Evolutionary conservation across 1,140 invertebrate genomes (phyloP).

Genomic region (Trichonephila clavata): DNA sequence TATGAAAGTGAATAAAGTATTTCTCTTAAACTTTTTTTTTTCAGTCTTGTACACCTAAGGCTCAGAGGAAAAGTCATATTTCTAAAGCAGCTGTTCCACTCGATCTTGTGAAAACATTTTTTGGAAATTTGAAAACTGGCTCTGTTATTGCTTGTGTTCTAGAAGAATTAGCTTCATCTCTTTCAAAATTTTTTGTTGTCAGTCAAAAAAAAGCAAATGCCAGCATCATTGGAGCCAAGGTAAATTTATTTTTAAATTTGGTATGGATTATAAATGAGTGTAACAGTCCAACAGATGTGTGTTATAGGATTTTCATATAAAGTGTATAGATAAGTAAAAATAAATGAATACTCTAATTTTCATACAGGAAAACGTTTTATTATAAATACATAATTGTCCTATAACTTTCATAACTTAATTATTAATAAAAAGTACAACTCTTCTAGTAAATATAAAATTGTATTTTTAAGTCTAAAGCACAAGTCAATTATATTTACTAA

Average conservation of each 20-base stretch:
- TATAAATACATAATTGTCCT: no score
- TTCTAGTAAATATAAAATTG: no score
- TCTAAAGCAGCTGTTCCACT: conserved; percentile 25
- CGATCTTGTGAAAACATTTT: conserved; percentile 42
- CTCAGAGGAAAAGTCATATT: conserved; percentile 35
- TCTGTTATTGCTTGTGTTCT: conserved; percentile 2
- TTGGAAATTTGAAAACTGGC: conserved; percentile 51
- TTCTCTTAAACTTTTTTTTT: neutral
- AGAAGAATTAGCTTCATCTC: neutral
- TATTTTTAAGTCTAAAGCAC: no score
- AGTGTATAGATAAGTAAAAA: no score
- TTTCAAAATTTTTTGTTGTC: conserved; percentile 10
- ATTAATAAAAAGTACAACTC: no score
- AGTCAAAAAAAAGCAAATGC: conserved; percentile 6
- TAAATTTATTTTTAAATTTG: neutral
- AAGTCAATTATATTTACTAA: no score
- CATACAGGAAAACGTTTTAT: no score
- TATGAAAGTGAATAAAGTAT: neutral
- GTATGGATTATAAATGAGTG: no score
- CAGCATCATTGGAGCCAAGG: conserved; percentile 18
- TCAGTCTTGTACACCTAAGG: conserved; percentile 52
- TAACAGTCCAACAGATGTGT: no score
- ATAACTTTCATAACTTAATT: no score
- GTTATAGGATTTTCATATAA: no score
- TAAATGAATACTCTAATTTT: no score